Conservation (phyloP, 2,113 vertebrate species). For the Sceloporus undulatus region DNA sequence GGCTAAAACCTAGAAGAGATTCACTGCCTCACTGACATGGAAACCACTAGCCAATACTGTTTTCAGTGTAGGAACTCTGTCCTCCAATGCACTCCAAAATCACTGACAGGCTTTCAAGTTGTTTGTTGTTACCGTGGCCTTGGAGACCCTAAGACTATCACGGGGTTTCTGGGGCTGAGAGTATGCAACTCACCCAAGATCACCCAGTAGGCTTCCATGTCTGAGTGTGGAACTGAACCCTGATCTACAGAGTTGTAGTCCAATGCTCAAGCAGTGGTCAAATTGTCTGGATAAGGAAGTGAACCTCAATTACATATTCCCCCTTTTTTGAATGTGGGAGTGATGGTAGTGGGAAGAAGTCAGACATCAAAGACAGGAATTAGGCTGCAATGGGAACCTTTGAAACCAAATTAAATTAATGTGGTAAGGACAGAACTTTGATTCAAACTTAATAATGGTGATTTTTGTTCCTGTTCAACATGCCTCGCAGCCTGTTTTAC, state of each 20-base stretch:
- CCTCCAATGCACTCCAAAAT: not conserved
- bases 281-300: slow-evolving; percentile 56
- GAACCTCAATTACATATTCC: slow-evolving; percentile 59
- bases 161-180: too few species aligned
- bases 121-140: too few species aligned
- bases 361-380: slow-evolving; percentile 66
- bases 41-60: too few species aligned
- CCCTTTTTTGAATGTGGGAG: too few species aligned
- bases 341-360: slow-evolving; percentile 33
- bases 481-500: slow-evolving; percentile 64
- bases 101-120: too few species aligned
- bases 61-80: not conserved
- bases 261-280: not conserved
- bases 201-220: too few species aligned
- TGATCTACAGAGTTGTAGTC: too few species aligned
- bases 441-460: slow-evolving; percentile 72
- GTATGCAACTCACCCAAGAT: too few species aligned
- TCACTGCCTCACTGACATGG: too few species aligned
- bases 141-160: too few species aligned
- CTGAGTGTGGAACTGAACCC: too few species aligned
- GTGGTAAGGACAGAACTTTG: slow-evolving; percentile 69
- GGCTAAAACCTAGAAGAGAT: too few species aligned
- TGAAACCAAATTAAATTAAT: slow-evolving; percentile 72
- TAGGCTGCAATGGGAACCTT: slow-evolving; percentile 50
- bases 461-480: slow-evolving; percentile 72